A percentile compares a stretch with the other conserved stretches of the same genome.
Conservation (phyloP, 2,797 vertebrate genomes). For the Tapirus indicus region DNA sequence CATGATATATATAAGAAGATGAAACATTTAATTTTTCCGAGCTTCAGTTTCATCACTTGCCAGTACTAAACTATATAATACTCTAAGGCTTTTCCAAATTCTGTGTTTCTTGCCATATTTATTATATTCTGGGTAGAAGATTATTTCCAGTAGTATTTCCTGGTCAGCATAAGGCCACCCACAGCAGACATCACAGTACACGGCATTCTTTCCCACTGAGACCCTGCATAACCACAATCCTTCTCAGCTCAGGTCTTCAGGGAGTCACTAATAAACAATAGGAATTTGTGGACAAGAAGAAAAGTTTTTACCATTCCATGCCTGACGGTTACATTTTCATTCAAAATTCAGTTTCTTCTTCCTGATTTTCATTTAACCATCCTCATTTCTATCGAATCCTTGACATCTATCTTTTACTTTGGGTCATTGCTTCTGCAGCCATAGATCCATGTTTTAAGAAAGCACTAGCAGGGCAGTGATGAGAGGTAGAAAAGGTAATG, state of each 20-base stretch:
- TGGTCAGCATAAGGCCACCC: not conserved
- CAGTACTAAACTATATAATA: not conserved
- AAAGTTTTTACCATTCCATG: not conserved
- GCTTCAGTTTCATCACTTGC: not conserved
- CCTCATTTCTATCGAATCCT: not conserved
- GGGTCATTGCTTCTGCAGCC: not conserved
- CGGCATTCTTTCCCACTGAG: not conserved
- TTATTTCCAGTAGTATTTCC: not conserved
- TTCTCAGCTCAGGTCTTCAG: not conserved
- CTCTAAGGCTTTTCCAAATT: not conserved
- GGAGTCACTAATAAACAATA: not conserved
- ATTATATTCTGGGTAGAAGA: not conserved
- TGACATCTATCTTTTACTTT: not conserved
- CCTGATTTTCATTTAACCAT: not conserved
- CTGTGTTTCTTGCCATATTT: not conserved
- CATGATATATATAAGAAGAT: not conserved
- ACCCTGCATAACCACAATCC: not conserved
- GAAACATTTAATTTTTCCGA: not conserved
- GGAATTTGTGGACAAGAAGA: not conserved
- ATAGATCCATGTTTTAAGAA: not conserved
- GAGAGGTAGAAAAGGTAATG: not conserved
- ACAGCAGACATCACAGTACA: not conserved
- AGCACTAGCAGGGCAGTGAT: not conserved
- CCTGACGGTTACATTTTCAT: not conserved
- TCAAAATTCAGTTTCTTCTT: slow-evolving; percentile 33